Base-by-base conservation (phyloP, 2,888 invertebrate species). In the Agrypnus murinus region DNA sequence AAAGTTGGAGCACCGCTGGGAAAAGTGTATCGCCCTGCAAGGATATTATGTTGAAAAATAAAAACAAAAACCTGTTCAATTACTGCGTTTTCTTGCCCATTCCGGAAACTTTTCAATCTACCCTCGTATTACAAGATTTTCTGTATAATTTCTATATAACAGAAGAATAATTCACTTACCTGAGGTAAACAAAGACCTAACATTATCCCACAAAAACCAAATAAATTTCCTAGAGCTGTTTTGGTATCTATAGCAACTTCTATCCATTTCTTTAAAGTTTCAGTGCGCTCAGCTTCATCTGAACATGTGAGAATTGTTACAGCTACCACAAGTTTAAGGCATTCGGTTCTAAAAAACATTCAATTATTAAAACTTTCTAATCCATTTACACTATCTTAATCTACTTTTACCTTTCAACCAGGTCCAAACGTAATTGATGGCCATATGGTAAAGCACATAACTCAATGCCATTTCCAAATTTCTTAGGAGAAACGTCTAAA, bases 251-350 rank as follows among this genome's bases (percentile, higher is more conserved):
- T 92, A 1, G 97, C 97, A 34, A 97, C 89, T 81, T 95, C 92
- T 78, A 97, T 96, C 97, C 97, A 98, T 83, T 96, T 96, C 83
- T 95, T 94, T 25, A 98, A 88, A 10, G 93, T 92, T 78, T 94
- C 93, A 0, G 96, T 95, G 45, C 97, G 88, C 80, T 95, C 95
- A 55, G 90, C 86, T 78, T 95, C 94, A n/a, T 93, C 93, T 65
- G 92, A 90, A 79, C 96, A 96, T 0, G 95, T 96, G 62, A 97
- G 86, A 76, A 97, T 93, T 0, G 95, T 95, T 12, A 96, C 93
- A 9, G 95, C 96, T 58, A 97, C 95, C 76, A 97, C 87, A 10
- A 96, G 88, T 78, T 95, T 94, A 80, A 96, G 87, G 80, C 96
- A 96, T 84, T 96, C 94, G 14, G 94, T 91, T 81, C 94, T 94